Evolutionary conservation across 35 echinoderm and acorn worm genomes (phyloP), one percentile per base, ranked within the genome.

Genomic region (Apostichopus californicus): DNA sequence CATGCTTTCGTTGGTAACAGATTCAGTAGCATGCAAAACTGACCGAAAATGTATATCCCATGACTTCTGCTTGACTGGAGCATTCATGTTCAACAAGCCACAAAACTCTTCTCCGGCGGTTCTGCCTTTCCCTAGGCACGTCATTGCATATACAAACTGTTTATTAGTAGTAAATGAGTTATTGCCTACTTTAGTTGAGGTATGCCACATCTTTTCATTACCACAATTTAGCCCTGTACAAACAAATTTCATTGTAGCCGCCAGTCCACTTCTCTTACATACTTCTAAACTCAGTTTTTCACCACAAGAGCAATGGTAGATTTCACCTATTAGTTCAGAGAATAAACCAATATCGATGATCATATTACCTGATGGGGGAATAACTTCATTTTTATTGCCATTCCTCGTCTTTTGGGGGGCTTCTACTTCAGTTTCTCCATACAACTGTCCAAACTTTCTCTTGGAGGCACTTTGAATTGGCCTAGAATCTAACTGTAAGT

Each of bases 171-270:
- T 25, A 25, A 25, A 25, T 25, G 24, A 25, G 24, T 25, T 25
- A 25, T 25, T 25, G 24, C 24, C 0, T 25, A 25, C 24, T 25
- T 25, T 25, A 3, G 11, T 56, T 56, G 46, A 56, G 55, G 54
- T 86, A 86, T 86, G 83, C 54, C 83, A 86, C 58, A 56, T 18
- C 18, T 55, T 56, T 25, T 86, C 83, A 57, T 86, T 58, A 13
- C 58, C 54, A 86, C 80, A 83, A 17, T 54, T 54, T 34, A 10
- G 26, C 46, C 8, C 26, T 9, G 6, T 56, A 17, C 80, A 83
- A 13, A 63, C 5, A 56, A 86, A 86, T 24, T 86, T 55, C 13
- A 86, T 17, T 56, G 58, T 63, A 17, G 58, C 17, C 10, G 83
- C 54, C 54, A 59, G 58, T 55, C 83, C 83, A 63, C 58, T 86